Conservation (phyloP, 2,113 vertebrate species). For the Ondatra zibethicus region DNA sequence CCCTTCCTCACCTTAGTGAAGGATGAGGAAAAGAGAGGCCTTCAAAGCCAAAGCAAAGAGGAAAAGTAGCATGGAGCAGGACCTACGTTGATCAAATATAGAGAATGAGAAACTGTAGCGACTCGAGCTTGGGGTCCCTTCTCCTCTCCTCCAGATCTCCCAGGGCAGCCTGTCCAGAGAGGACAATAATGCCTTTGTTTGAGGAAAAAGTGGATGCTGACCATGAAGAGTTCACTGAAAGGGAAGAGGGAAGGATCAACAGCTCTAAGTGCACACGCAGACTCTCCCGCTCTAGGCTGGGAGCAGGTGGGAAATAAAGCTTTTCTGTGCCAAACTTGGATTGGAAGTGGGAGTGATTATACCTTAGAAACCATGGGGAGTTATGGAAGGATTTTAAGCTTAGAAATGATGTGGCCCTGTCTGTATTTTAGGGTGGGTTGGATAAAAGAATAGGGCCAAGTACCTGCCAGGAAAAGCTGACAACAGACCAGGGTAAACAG, state of each 20-base stretch:
- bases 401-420: background rate
- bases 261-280: background rate
- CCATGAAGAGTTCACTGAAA: background rate
- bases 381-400: background rate
- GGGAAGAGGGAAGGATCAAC: background rate
- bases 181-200: background rate
- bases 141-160: background rate
- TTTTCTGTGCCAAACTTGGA: background rate
- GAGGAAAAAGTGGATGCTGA: background rate
- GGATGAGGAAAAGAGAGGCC: background rate
- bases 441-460: background rate
- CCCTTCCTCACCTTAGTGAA: background rate
- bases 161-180: background rate
- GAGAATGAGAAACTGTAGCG: background rate
- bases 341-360: background rate
- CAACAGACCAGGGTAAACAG: background rate
- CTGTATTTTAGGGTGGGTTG: background rate
- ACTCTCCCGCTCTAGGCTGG: background rate
- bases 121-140: background rate
- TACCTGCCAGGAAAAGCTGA: background rate
- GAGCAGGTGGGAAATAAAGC: background rate
- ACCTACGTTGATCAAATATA: accelerated
- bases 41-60: background rate
- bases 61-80: background rate
- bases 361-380: background rate